Conservation (phyloP, 2,888 invertebrate genomes). For the Platycnemis pennipes region DNA sequence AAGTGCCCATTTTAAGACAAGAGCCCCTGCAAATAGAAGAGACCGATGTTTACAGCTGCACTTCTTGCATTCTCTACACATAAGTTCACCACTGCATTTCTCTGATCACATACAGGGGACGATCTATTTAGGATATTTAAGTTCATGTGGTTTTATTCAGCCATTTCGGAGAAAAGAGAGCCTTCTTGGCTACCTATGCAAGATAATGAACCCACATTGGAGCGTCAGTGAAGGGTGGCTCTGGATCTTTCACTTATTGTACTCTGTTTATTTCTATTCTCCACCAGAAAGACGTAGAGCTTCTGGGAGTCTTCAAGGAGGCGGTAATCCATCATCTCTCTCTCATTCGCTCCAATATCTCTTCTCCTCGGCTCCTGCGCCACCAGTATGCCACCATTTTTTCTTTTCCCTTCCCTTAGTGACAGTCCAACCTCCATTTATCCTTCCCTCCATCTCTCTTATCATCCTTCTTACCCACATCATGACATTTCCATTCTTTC, state of each 20-base stretch:
- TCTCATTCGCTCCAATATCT: not conserved
- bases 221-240: not conserved
- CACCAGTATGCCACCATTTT: too few relatives aligned
- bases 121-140: not conserved
- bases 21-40: too few relatives aligned
- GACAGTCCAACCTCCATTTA: too few relatives aligned
- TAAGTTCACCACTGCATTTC: not conserved
- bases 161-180: not conserved
- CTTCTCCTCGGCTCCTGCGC: too few relatives aligned
- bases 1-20: too few relatives aligned
- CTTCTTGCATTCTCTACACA: too few relatives aligned
- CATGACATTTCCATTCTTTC: not conserved
- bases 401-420: too few relatives aligned
- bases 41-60: too few relatives aligned
- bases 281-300: not conserved
- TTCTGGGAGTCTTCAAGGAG: not conserved
- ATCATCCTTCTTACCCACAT: not conserved
- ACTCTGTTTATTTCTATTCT: not conserved
- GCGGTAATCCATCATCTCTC: constrained; percentile 16
- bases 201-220: not conserved
- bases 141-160: not conserved
- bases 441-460: not conserved
- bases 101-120: not conserved
- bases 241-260: not conserved
- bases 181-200: not conserved